Percentiles rank a stretch among this genome's conserved stretches.
Evolutionary conservation across 92 coral and sea anemone species (phyloP).

Genomic region (Siderastrea siderea): DNA sequence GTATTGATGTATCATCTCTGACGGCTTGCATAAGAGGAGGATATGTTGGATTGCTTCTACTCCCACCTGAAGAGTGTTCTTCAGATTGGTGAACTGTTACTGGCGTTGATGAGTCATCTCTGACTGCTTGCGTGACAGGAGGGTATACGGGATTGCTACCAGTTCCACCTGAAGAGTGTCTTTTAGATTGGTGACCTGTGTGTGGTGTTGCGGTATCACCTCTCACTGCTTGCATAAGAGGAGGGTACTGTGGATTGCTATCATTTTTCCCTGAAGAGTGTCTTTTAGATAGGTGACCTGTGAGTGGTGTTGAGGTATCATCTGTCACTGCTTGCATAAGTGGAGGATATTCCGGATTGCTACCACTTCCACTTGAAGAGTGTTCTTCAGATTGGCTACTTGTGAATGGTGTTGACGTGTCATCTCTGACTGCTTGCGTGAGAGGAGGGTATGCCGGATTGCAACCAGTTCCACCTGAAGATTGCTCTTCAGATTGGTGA

Average conservation of each 20-base stretch:
- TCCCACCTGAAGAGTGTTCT: not conserved
- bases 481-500: not conserved
- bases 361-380: not conserved
- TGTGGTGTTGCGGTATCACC: not conserved
- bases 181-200: not conserved
- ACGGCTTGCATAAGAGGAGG: conserved; percentile 9
- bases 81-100: not conserved
- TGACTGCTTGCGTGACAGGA: not conserved
- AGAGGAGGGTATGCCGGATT: conserved; percentile 34
- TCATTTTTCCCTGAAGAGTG: not conserved
- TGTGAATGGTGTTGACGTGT: not conserved
- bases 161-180: not conserved
- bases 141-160: conserved; percentile 20
- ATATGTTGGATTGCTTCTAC: not conserved
- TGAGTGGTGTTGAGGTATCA: not conserved
- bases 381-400: not conserved
- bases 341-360: conserved; percentile 28
- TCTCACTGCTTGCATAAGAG: not conserved
- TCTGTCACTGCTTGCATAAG: conserved; percentile 21
- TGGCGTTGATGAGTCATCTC: not conserved
- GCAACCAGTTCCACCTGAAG: not conserved
- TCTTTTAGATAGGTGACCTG: not conserved
- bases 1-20: not conserved
- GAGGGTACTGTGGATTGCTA: conserved; percentile 29
- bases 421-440: not conserved